These are phyloP conservation scores for Mallotus villosus DNA, from an alignment of 2,797 vertebrate species.

Conservation along the genomic window DNA sequence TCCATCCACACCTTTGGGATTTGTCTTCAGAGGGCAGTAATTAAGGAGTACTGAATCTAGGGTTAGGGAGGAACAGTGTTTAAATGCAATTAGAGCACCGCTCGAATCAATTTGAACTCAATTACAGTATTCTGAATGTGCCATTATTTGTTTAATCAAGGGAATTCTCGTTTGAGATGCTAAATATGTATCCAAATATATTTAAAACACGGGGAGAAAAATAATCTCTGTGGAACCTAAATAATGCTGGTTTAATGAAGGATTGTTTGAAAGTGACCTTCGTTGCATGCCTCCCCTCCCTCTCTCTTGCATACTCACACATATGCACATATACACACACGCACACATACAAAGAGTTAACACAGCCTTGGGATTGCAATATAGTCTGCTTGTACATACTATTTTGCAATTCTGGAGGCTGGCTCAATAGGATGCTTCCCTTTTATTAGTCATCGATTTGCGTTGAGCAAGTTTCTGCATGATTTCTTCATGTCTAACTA, in stretches of 20 bases:
- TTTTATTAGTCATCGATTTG: slow-evolving; percentile 43
- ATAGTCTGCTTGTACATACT: slow-evolving; percentile 43
- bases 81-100: slow-evolving; percentile 76
- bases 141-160: slow-evolving; percentile 77
- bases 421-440: slow-evolving; percentile 46
- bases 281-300: slow-evolving; percentile 33
- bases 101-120: slow-evolving; percentile 74
- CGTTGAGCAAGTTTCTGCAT: slow-evolving; percentile 44
- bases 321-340: slow-evolving; percentile 24
- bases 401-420: slow-evolving; percentile 33
- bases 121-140: slow-evolving; percentile 73
- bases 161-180: slow-evolving; percentile 68
- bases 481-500: slow-evolving; percentile 18
- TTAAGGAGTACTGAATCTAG: slow-evolving; percentile 70
- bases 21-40: slow-evolving; percentile 68
- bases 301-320: slow-evolving; percentile 9
- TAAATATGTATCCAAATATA: slow-evolving; percentile 63
- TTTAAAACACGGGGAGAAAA: slow-evolving; percentile 45
- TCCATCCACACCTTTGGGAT: slow-evolving; percentile 58
- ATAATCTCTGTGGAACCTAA: slow-evolving; percentile 47
- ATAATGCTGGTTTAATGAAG: slow-evolving; percentile 64
- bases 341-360: background rate
- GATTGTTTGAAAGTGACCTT: slow-evolving; percentile 65
- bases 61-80: slow-evolving; percentile 75
- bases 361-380: slow-evolving; percentile 25